Base-by-base conservation (phyloP, 1,140 invertebrate genomes). In the Trissolcus basalis region DNA sequence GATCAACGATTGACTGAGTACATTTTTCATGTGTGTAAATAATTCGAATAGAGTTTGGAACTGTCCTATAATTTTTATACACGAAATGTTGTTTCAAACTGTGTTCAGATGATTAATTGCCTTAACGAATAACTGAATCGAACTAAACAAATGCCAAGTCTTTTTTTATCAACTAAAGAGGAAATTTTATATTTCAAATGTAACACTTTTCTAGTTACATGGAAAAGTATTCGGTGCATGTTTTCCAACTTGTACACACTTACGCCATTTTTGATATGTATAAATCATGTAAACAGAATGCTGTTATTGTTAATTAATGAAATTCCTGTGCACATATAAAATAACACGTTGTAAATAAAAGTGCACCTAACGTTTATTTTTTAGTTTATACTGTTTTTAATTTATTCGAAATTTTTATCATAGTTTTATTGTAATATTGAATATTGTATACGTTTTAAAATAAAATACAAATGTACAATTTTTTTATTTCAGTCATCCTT, bases 1-100 rank as follows among this genome's bases (percentile, higher is more conserved):
- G 90, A 75, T 91, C 93, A 75, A 94, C 92, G 7, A 92, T 94
- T 51, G 84, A 60, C 19, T 87, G 86, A 6, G 32, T 6, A 14
- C 7, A 47, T 7, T n/a, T 14, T 51, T 77, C n/a, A 82, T n/a
- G 11, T 43, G 7, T 49, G 14, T 27, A 49, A 16, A 49, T 49
- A 49, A 14, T 4, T 47, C 44, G 15, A 27, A 11, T 49, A 9
- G 8, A 10, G 12, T 49, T 16, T 19, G 10, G 19, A 49, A n/a
- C 9, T 49, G 10, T 81, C 39, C 79, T 60, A 14, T 79, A 80
- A 41, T 82, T 80, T 35, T 49, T 79, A 27, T 72, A 69, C 70
- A 76, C 78, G 12, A 78, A 15, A 64, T 81, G 59, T 8, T 74
- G 68, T 56, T 75, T 76, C 47, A 35, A 13, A 12, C 12, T 27